Conservation (phyloP, 2,113 vertebrate species). For the Phoenicopterus ruber region DNA sequence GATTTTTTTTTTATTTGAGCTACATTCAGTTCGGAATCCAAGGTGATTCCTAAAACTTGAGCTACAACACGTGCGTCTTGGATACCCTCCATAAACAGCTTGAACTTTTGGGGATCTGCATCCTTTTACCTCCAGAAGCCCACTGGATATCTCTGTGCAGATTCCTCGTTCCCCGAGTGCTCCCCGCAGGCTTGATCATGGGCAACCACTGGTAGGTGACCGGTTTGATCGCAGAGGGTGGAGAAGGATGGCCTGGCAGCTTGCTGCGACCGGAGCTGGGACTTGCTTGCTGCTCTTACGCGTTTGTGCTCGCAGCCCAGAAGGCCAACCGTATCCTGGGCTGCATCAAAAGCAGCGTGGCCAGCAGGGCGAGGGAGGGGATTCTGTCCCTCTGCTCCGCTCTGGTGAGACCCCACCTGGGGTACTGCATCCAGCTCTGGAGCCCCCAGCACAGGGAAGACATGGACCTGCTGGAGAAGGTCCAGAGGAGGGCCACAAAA, state of each 20-base stretch:
- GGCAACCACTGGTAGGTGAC: not conserved
- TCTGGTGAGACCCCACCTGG: not conserved
- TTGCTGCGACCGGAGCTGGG: fast-evolving
- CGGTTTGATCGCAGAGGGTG: fast-evolving
- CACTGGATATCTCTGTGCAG: not conserved
- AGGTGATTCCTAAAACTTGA: not conserved
- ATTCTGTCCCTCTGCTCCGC: not conserved
- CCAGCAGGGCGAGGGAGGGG: not conserved
- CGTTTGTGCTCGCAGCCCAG: not conserved
- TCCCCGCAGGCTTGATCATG: not conserved
- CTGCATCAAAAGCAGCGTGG: fast-evolving
- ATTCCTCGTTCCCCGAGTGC: not conserved
- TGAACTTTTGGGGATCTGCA: not conserved
- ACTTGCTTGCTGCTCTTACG: not conserved
- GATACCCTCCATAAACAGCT: not conserved
- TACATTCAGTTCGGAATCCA: not conserved
- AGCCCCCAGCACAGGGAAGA: fast-evolving
- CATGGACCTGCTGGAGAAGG: fast-evolving
- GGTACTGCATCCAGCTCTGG: not conserved
- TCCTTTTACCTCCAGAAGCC: not conserved
- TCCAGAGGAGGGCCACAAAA: not conserved
- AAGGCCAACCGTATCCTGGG: fast-evolving
- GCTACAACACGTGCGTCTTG: not conserved
- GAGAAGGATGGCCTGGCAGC: not conserved
- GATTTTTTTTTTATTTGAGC: not conserved